Percentiles rank a stretch among this genome's conserved stretches.
These are phyloP conservation scores for Actinemys pallida DNA, from an alignment of 2,113 vertebrate species.

Conservation along the genomic window DNA sequence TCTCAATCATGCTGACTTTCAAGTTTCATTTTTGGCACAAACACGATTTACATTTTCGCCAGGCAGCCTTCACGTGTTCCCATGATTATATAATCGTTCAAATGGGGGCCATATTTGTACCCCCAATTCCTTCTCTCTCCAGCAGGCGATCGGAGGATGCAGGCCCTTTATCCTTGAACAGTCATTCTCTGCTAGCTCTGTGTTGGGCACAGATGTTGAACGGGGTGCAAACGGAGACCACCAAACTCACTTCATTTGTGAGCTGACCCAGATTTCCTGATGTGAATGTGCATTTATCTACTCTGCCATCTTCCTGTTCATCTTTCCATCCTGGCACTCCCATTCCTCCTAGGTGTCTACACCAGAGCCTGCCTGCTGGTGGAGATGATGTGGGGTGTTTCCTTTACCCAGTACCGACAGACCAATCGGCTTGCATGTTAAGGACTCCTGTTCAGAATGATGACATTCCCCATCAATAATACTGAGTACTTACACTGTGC, in stretches of 20 bases:
- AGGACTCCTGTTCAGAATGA: neutral
- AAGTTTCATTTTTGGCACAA: constrained; percentile 10
- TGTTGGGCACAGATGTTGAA: neutral
- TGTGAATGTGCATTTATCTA: neutral
- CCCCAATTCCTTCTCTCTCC: neutral
- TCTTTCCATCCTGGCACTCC: neutral
- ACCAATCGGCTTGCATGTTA: neutral
- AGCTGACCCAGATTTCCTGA: neutral
- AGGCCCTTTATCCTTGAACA: neutral
- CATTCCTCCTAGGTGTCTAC: neutral
- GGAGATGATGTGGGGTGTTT: accelerated
- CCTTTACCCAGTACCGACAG: neutral
- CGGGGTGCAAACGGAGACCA: too few relatives aligned
- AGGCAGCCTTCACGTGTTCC: accelerated
- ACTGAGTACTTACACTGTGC: neutral
- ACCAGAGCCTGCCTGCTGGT: neutral
- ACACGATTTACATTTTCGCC: neutral
- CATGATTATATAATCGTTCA: constrained; percentile 19
- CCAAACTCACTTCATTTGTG: neutral
- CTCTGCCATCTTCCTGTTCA: neutral
- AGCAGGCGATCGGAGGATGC: accelerated
- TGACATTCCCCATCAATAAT: neutral
- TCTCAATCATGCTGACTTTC: accelerated
- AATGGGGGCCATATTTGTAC: neutral
- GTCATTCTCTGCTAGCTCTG: neutral